phyloP scores from a whole-genome alignment of 2,888 invertebrate species.

The Pherbina coryleti region DNA sequence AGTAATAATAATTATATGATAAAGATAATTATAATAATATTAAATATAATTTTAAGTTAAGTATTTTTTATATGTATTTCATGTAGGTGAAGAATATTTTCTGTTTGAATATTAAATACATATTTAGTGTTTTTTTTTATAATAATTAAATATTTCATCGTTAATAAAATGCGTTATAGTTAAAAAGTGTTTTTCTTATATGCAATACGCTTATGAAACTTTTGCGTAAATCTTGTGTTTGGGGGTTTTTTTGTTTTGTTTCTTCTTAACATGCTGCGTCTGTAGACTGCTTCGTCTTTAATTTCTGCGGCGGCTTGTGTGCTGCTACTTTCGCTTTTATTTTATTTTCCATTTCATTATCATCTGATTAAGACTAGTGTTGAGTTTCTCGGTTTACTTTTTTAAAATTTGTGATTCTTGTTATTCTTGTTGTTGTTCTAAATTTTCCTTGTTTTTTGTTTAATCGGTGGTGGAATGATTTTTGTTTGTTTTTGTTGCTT shows the following conservation, averaged over 20 bases:
- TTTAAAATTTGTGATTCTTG: conserved; percentile 3
- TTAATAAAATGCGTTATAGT: not conserved
- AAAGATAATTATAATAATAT: not conserved
- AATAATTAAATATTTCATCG: conserved; percentile 5
- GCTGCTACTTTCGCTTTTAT: not conserved
- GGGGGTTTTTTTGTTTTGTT: conserved; percentile 34
- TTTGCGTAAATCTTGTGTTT: conserved; percentile 33
- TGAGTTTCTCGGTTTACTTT: conserved; percentile 20
- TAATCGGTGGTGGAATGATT: conserved; percentile 55
- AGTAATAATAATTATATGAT: not conserved
- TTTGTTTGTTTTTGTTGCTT: conserved; percentile 12
- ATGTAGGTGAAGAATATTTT: conserved; percentile 22
- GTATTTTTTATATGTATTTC: not conserved
- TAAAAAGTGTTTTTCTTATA: not conserved
- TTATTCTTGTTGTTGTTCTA: not conserved
- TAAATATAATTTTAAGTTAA: conserved; percentile 2
- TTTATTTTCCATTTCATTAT: not conserved
- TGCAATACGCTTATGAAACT: conserved; percentile 28
- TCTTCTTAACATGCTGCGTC: not conserved
- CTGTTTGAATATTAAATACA: conserved; percentile 34
- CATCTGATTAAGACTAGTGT: conserved; percentile 33
- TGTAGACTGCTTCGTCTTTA: not conserved
- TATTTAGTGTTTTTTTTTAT: conserved; percentile 21
- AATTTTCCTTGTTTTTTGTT: conserved; percentile 13
- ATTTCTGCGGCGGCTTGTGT: not conserved